phyloP scores from a whole-genome alignment of 2,888 invertebrate species.

The Galeruca laticollis region DNA sequence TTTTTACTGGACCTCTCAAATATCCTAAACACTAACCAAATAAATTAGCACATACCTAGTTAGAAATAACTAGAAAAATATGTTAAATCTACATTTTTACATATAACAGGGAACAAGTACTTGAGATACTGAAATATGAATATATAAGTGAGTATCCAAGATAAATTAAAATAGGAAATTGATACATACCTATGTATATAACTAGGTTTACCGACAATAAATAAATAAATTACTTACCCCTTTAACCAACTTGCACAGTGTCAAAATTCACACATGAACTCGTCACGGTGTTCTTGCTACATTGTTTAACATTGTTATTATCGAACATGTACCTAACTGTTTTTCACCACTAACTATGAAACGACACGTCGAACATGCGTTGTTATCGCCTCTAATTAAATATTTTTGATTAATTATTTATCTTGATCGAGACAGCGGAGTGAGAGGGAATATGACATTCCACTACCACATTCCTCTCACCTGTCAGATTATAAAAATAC shows the following conservation, averaged over 20 bases:
- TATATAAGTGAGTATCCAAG: too few species aligned
- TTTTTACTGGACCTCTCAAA: too few species aligned
- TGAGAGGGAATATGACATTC: background rate
- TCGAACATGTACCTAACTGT: conserved; percentile 12
- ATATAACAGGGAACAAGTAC: too few species aligned
- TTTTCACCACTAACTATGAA: conserved; percentile 1
- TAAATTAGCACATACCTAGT: too few species aligned
- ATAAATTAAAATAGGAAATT: too few species aligned
- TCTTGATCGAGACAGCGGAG: background rate
- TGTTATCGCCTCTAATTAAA: background rate
- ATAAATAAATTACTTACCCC: conserved; percentile 13
- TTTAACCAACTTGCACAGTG: conserved; percentile 14
- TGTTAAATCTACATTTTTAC: too few species aligned
- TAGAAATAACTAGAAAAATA: too few species aligned
- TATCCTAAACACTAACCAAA: too few species aligned
- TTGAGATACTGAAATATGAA: too few species aligned
- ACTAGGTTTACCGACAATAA: background rate
- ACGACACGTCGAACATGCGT: conserved; percentile 22
- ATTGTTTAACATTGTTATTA: conserved; percentile 19
- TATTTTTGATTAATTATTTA: background rate
- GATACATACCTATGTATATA: too few species aligned
- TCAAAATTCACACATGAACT: conserved; percentile 13
- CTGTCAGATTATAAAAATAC: background rate
- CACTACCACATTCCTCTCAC: background rate
- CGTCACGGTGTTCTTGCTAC: conserved; percentile 15